These are phyloP conservation scores for Shinisaurus crocodilurus DNA, from an alignment of 2,113 vertebrate genomes.

Conservation along the genomic window DNA sequence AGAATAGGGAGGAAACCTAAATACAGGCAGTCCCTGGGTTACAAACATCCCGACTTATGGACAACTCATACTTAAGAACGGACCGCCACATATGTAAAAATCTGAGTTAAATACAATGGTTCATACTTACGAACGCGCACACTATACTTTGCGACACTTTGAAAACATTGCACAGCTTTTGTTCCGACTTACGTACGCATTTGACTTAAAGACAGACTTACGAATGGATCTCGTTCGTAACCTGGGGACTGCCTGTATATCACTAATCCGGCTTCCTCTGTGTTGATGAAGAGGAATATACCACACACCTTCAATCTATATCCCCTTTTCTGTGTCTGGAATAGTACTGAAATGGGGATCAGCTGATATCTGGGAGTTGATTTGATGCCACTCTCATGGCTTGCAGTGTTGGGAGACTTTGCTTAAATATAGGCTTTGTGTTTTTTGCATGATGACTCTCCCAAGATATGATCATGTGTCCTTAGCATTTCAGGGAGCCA, in stretches of 20 bases:
- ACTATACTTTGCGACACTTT: too few relatives aligned
- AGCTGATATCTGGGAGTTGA: neutral
- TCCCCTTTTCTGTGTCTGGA: neutral
- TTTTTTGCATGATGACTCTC: neutral
- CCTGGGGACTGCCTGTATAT: too few relatives aligned
- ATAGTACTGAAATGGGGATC: neutral
- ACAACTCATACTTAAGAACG: too few relatives aligned
- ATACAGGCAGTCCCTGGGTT: too few relatives aligned
- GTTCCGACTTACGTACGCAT: too few relatives aligned
- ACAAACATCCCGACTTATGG: too few relatives aligned
- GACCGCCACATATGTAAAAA: too few relatives aligned
- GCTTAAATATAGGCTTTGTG: neutral
- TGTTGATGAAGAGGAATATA: neutral
- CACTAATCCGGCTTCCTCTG: neutral
- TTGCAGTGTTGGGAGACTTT: neutral
- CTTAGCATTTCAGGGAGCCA: neutral
- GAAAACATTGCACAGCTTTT: too few relatives aligned
- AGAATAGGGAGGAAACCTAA: neutral
- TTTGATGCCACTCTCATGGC: neutral
- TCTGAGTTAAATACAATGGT: too few relatives aligned
- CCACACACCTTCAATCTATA: neutral
- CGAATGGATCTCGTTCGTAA: too few relatives aligned
- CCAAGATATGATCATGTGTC: neutral
- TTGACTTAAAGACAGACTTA: too few relatives aligned
- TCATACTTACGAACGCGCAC: too few relatives aligned